These are phyloP conservation scores for Chaenodraco wilsoni DNA, from an alignment of 2,797 vertebrate species.

Conservation along the genomic window DNA sequence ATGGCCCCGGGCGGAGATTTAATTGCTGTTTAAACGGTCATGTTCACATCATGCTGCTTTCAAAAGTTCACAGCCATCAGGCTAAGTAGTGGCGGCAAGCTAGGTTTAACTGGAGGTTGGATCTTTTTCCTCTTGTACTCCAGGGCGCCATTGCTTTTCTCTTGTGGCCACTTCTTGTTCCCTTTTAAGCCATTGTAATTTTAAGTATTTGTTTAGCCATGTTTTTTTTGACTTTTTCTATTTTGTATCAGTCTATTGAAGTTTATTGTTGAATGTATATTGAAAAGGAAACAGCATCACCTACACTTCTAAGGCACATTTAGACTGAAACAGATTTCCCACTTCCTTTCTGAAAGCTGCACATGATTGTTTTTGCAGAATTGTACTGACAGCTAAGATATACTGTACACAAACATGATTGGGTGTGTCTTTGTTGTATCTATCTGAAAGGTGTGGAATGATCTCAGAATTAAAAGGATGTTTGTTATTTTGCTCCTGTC, in stretches of 20 bases:
- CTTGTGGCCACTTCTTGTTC: not conserved
- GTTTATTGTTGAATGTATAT: not conserved
- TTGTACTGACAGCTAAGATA: not conserved
- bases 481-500: not conserved
- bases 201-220: not conserved
- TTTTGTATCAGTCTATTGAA: not conserved
- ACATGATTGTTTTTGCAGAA: not conserved
- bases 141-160: not conserved
- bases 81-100: not conserved
- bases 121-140: too few species aligned
- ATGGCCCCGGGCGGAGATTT: conserved; percentile 33
- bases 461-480: too few species aligned
- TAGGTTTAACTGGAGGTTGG: not conserved
- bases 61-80: conserved; percentile 10
- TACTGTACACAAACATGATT: not conserved
- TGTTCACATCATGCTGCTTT: conserved; percentile 39
- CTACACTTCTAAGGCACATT: not conserved
- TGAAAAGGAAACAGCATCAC: not conserved
- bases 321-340: not conserved
- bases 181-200: not conserved
- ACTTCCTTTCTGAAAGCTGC: not conserved
- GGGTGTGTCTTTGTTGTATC: too few species aligned
- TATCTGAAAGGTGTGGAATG: too few species aligned
- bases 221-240: not conserved
- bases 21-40: conserved; percentile 45